Conservation (phyloP, 2,113 vertebrate genomes). For the Heterotilapia buettikoferi region DNA sequence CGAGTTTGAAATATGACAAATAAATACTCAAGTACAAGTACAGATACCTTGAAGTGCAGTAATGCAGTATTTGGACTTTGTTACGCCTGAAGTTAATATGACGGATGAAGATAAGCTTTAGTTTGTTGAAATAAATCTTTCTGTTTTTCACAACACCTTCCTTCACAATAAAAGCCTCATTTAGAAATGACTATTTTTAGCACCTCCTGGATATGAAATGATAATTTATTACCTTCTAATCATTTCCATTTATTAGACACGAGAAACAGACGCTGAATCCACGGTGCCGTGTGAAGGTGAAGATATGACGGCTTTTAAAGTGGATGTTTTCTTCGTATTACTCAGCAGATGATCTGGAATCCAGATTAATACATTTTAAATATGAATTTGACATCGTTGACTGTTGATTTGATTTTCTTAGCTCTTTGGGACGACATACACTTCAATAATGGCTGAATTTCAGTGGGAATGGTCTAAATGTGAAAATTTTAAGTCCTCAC, state of each 20-base stretch:
- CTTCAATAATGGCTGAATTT: neutral
- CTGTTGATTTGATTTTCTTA: rapidly evolving
- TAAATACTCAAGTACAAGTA: neutral
- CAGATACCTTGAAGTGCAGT: neutral
- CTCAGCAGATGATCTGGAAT: neutral
- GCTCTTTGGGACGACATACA: rapidly evolving
- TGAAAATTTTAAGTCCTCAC: neutral
- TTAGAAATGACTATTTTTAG: neutral
- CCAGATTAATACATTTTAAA: neutral
- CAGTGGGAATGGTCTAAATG: neutral
- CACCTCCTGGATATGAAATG: rapidly evolving
- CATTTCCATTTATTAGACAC: neutral
- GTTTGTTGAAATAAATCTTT: neutral
- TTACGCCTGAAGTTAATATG: neutral
- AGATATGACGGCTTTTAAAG: neutral
- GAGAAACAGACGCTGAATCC: neutral
- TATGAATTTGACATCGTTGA: neutral
- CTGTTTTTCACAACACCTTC: neutral
- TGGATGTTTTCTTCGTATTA: neutral
- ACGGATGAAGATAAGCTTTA: rapidly evolving
- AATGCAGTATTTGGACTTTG: neutral
- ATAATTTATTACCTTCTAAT: neutral
- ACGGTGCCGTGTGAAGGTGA: neutral
- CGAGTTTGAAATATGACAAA: neutral
- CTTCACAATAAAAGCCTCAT: neutral